Base-by-base conservation (phyloP, 1,140 invertebrate genomes). In the Drosophila truncata region DNA sequence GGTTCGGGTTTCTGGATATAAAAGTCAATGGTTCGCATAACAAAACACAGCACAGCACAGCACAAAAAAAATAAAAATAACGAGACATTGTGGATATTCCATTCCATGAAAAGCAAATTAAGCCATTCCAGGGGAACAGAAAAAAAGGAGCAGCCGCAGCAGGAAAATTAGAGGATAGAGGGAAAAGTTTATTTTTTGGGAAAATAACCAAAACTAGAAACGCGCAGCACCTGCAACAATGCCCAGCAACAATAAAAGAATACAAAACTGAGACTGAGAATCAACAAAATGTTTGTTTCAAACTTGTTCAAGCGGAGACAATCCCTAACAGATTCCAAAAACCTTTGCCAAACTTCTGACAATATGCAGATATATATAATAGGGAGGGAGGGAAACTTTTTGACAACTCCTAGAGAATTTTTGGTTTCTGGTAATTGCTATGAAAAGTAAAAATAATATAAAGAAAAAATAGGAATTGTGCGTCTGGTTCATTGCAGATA, bases 71-170 rank as follows among this genome's bases (percentile, higher is more conserved):
- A 37, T 76, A 39, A 77, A 59, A 63, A 55, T 27, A 54, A 54
- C 41, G 49, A 73, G 49, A 46, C 47, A 50, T n/a, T 18, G 64
- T 65, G 49, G 37, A 65, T 66, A 72, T 72, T 50, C 39, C 60
- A 41, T 55, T 78, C 62, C 77, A 87, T 88, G 80, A 74, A 87
- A 87, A 83, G 67, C 72, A 87, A 87, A 87, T 87, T 88, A 88
- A 87, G 85, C 84, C 72, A 72, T 87, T 62, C 60, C 65, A 67
- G 61, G 33, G 23, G 7, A n/a, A 4, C 47, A 23, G 11, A 33
- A 77, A 87, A 73, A 69, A 39, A 47, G 39, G 29, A 29, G 10
- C 49, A 39, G 33, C 44, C 20, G 23, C 50, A 41, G 10, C 18
- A 41, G 59, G 47, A 79, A 69, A 76, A 76, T 76, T 57, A 76